Base-by-base conservation (phyloP, 2,888 invertebrate genomes). In the Rhynchonema sp. region DNA sequence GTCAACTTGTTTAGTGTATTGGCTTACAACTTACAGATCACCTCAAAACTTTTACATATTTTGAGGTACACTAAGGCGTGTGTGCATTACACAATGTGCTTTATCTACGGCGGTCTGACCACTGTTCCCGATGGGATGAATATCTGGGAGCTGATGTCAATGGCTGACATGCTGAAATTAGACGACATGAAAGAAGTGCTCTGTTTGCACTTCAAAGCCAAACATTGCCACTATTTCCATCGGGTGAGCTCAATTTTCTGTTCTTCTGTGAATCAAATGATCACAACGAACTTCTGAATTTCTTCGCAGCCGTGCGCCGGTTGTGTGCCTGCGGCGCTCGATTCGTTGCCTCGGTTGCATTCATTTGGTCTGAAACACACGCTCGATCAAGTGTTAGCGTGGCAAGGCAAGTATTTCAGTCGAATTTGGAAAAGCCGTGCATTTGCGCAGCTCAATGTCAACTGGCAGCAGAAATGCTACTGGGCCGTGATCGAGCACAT, bases 221-320 rank as follows among this genome's bases (percentile, higher is more conserved):
- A 86, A 74, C 87, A 87, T 74, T 92, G 91, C 72, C 92, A 94
- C 74, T 84, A 87, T 74, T 92, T 94, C 74, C 92, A 94, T 72
- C 84, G 85, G 79, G 85, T 84, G 74, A 9, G 55, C 13, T 52
- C 72, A 65, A 65, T n/a, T 9, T 59, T 25, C 29, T 9, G 23
- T 57, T 57, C 61, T 27, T 27, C 55, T 62, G 55, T 53, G 27
- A 46, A 54, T 60, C 63, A 13, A 22, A 30, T 61, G 17, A 13
- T 23, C n/a, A n/a, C n/a, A n/a, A n/a, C n/a, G n/a, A n/a, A n/a
- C n/a, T n/a, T n/a, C n/a, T n/a, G n/a, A n/a, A n/a, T n/a, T n/a
- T n/a, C n/a, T n/a, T 30, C 28, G n/a, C 73, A 85, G 84, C 91
- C 92, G 0, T 94, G 92, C 74, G 80, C 84, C 55, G 83, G 85